A percentile compares a stretch with the other conserved stretches of the same genome.
Conservation (phyloP, 2,797 vertebrate genomes). For the Ispidina picta region DNA sequence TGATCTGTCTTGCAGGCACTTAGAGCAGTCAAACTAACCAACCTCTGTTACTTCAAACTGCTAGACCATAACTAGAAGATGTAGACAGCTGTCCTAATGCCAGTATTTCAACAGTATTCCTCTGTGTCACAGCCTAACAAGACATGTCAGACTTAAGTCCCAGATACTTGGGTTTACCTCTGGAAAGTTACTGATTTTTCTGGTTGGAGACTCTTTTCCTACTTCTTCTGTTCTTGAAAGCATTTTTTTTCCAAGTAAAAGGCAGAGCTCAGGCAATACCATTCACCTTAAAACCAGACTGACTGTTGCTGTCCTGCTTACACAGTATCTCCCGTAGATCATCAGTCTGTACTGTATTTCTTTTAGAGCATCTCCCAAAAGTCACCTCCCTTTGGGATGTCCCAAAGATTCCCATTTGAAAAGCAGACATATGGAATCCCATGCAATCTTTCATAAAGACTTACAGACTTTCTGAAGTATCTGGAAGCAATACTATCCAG, state of each 20-base stretch:
- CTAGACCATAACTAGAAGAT: slow-evolving; percentile 21
- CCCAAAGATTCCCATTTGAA: not conserved
- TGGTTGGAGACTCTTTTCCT: not conserved
- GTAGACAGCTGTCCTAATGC: slow-evolving; percentile 35
- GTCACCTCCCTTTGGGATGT: not conserved
- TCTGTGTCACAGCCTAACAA: not conserved
- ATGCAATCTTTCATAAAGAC: not conserved
- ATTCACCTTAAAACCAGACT: not conserved
- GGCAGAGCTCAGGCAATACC: not conserved
- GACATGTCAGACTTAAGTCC: not conserved
- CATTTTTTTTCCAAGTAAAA: not conserved
- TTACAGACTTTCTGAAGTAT: not conserved
- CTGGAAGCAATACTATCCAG: not conserved
- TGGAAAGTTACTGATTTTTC: not conserved
- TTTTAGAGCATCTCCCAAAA: not conserved
- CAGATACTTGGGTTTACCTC: not conserved
- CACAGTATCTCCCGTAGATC: not conserved
- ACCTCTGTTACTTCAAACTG: not conserved
- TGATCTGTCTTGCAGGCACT: not conserved
- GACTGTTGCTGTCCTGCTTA: not conserved
- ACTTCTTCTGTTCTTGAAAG: not conserved
- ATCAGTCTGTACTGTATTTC: not conserved
- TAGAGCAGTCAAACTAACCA: not conserved
- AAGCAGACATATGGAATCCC: not conserved
- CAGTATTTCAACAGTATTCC: not conserved